phyloP scores from a whole-genome alignment of 2,797 vertebrate species.

The Vireo griseus region DNA sequence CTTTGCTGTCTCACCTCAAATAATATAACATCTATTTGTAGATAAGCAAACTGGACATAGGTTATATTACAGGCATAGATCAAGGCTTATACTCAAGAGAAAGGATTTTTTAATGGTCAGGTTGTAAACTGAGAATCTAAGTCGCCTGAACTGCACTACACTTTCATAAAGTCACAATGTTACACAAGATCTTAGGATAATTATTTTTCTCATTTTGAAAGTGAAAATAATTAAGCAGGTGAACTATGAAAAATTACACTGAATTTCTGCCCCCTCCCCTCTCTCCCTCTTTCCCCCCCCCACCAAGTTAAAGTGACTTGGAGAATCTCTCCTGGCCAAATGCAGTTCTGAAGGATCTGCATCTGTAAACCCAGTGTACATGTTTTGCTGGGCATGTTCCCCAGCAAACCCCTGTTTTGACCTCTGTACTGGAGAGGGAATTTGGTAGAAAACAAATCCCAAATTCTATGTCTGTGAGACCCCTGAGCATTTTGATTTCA shows the following conservation, averaged over 20 bases:
- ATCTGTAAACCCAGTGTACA: neutral
- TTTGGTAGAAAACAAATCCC: neutral
- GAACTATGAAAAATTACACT: neutral
- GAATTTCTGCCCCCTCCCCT: neutral
- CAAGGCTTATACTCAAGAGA: neutral
- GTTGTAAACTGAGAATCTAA: neutral
- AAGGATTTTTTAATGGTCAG: neutral
- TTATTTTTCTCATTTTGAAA: neutral
- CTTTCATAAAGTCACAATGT: neutral
- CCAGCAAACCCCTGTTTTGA: neutral
- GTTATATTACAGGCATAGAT: neutral
- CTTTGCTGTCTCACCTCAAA: neutral
- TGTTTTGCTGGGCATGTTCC: neutral
- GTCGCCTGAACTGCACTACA: neutral
- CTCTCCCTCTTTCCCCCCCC: accelerated
- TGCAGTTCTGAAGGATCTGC: neutral
- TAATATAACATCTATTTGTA: neutral
- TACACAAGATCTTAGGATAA: neutral
- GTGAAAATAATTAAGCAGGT: neutral
- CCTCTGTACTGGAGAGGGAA: neutral
- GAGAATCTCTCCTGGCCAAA: neutral
- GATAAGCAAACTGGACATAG: neutral
- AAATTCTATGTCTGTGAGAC: neutral
- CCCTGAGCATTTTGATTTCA: neutral
- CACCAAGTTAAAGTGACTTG: neutral